A percentile compares a stretch with the other conserved stretches of the same genome.
Conservation (phyloP, 2,888 invertebrate species). For the Pegoplata infirma region DNA sequence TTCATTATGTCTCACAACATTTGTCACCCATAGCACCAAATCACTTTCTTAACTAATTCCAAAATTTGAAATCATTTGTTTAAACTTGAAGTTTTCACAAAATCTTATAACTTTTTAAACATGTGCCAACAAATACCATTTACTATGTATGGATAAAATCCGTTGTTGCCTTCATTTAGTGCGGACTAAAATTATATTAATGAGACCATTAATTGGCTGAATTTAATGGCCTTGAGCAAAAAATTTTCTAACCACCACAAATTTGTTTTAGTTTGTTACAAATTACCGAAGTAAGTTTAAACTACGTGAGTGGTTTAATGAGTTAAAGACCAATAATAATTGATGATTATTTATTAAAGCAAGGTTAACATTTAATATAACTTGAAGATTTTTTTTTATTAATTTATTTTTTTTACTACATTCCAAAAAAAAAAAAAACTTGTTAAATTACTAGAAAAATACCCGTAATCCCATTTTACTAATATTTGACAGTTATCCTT, state of each 20-base stretch:
- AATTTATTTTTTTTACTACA: no score
- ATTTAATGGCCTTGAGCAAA: slow-evolving; percentile 61
- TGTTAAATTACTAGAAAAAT: no score
- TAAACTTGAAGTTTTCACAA: background rate
- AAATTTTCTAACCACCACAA: slow-evolving; percentile 30
- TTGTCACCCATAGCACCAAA: background rate
- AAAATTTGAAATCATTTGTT: background rate
- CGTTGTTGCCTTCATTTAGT: slow-evolving; percentile 18
- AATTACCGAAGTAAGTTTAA: slow-evolving; percentile 2
- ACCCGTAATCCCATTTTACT: no score
- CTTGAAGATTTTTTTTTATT: no score
- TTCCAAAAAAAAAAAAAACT: no score
- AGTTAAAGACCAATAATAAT: no score
- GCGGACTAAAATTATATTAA: slow-evolving; percentile 35
- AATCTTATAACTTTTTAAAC: slow-evolving; percentile 24
- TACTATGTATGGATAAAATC: slow-evolving; percentile 20
- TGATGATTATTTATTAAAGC: no score
- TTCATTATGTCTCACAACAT: no score
- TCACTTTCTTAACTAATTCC: background rate
- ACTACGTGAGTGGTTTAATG: background rate
- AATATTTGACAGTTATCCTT: no score
- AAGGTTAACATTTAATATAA: no score
- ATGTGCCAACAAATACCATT: slow-evolving; percentile 16
- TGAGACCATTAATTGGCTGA: slow-evolving; percentile 62
- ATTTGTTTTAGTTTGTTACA: slow-evolving; percentile 26